A percentile compares a stretch with the other conserved stretches of the same genome.
phyloP scores from a whole-genome alignment of 1,140 invertebrate species.

The Drosophila burlai region DNA sequence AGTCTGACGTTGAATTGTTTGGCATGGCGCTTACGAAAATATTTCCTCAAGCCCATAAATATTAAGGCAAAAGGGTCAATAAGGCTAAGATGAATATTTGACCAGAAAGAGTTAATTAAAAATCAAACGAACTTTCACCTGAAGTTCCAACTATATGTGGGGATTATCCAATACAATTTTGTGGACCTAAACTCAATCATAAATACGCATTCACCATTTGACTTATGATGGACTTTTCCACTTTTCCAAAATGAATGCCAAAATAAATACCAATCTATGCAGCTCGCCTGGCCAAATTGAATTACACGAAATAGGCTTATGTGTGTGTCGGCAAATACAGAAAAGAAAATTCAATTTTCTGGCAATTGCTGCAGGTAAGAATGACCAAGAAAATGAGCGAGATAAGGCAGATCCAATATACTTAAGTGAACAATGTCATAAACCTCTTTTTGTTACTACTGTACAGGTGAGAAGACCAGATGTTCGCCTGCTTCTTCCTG shows the following conservation, averaged over 20 bases:
- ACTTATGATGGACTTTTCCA: constrained; percentile 33
- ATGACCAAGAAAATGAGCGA: neutral
- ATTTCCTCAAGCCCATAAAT: constrained; percentile 31
- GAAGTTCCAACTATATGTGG: neutral
- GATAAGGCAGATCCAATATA: neutral
- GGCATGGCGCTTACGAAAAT: constrained; percentile 4
- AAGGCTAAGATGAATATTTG: constrained; percentile 8
- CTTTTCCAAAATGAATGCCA: neutral
- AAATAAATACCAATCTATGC: constrained; percentile 21
- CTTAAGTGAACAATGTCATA: constrained; percentile 7
- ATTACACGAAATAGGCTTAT: constrained; percentile 36
- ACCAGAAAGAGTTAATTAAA: neutral
- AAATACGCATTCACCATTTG: constrained; percentile 1
- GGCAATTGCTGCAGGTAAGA: neutral
- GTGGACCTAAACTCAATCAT: constrained; percentile 1
- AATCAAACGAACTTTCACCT: neutral
- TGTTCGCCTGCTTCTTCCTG: neutral
- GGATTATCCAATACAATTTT: neutral
- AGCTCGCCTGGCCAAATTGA: constrained; percentile 21
- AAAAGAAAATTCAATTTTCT: constrained; percentile 36
- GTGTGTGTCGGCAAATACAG: constrained; percentile 6
- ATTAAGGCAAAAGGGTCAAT: constrained; percentile 1
- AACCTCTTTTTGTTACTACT: constrained; percentile 15
- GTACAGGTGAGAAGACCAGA: constrained; percentile 3
- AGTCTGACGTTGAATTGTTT: constrained; percentile 14